Conservation (phyloP, 2,113 vertebrate genomes). For the human (Homo sapiens) region DNA sequence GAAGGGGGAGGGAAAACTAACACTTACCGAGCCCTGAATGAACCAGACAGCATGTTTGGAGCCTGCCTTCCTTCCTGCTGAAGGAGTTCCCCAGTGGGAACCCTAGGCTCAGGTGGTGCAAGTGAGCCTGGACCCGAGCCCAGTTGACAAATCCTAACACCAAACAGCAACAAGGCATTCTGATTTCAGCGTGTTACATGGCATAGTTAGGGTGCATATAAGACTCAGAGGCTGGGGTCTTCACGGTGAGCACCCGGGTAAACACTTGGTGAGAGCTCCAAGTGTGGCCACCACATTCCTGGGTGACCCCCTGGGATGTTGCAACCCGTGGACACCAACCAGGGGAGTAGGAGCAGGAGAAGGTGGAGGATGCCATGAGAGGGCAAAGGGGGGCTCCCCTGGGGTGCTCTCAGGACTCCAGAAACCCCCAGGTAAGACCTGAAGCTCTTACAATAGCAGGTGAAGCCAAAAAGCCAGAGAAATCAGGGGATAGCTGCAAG, state of each 20-base stretch:
- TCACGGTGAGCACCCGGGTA: rapidly evolving
- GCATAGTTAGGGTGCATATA: rapidly evolving
- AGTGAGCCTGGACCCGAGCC: rapidly evolving
- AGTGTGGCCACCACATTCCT: background rate
- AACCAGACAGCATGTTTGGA: rapidly evolving
- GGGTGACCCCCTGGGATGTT: background rate
- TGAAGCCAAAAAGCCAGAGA: background rate
- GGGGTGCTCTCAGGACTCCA: rapidly evolving
- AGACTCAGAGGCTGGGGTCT: rapidly evolving
- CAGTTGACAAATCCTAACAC: background rate
- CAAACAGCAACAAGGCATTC: rapidly evolving
- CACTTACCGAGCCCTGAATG: background rate
- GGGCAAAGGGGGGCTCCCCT: background rate
- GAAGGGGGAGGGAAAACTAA: background rate
- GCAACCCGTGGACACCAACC: background rate
- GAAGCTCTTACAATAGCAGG: background rate
- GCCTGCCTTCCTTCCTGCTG: rapidly evolving
- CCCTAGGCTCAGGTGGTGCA: background rate
- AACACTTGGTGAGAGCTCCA: background rate
- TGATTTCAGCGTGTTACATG: background rate
- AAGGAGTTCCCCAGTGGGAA: rapidly evolving
- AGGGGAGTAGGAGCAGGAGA: background rate
- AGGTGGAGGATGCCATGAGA: background rate
- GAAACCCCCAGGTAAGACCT: background rate
- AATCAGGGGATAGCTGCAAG: background rate